These are phyloP conservation scores for Lathronympha strigana DNA, from an alignment of 2,888 invertebrate genomes.

Conservation along the genomic window DNA sequence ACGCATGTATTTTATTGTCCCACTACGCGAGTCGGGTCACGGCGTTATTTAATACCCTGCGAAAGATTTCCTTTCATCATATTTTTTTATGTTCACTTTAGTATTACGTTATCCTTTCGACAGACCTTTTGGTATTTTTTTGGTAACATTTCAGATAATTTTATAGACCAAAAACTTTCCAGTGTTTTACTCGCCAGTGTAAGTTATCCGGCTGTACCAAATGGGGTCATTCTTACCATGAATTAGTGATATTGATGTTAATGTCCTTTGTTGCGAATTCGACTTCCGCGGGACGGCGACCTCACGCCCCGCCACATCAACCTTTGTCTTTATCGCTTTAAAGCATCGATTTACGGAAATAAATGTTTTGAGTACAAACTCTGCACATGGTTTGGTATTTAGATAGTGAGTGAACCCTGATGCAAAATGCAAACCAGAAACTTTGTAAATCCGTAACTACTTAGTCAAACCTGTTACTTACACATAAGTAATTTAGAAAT, in stretches of 20 bases:
- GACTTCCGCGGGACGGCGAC: conserved; percentile 56
- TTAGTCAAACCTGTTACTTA: too few relatives aligned
- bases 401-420: conserved; percentile 1
- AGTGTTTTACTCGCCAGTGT: conserved; percentile 20
- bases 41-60: conserved; percentile 39
- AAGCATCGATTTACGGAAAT: conserved; percentile 53
- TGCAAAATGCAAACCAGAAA: neutral
- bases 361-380: conserved; percentile 45
- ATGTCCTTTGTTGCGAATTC: conserved; percentile 53
- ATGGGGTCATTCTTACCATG: conserved; percentile 26
- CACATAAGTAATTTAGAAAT: too few relatives aligned
- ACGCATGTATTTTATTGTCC: conserved; percentile 30
- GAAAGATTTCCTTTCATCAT: conserved; percentile 38
- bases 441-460: neutral
- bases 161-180: conserved; percentile 24
- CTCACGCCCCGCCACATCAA: conserved; percentile 50
- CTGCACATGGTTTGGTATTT: conserved; percentile 24
- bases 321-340: conserved; percentile 49
- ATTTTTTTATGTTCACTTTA: conserved; percentile 35
- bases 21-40: conserved; percentile 36
- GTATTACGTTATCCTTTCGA: conserved; percentile 41
- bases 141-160: conserved; percentile 13
- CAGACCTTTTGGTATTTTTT: conserved; percentile 42
- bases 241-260: conserved; percentile 46
- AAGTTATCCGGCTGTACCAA: conserved; percentile 31